Evolutionary conservation across 2,888 invertebrate species (phyloP).

Genomic region (Ptilodon capucinus): DNA sequence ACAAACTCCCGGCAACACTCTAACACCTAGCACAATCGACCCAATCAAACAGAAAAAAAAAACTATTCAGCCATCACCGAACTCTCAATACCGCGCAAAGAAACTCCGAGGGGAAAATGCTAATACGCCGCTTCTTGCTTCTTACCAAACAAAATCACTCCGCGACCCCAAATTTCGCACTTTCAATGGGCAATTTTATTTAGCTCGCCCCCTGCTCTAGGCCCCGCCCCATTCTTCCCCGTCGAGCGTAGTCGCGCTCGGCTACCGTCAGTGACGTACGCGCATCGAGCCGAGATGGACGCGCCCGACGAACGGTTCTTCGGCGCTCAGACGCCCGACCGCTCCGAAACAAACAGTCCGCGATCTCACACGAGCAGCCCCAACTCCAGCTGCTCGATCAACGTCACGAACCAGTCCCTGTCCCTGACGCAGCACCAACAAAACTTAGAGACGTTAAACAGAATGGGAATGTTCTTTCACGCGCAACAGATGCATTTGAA

Average conservation of each 20-base stretch:
- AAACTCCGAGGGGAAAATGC: conserved; percentile 73
- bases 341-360: conserved; percentile 71
- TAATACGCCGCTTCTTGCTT: conserved; percentile 73
- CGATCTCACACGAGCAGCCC: conserved; percentile 76
- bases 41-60: conserved; percentile 75
- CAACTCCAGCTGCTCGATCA: conserved; percentile 78
- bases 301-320: conserved; percentile 67
- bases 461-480: conserved; percentile 80
- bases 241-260: conserved; percentile 33
- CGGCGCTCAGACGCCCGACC: conserved; percentile 67
- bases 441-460: conserved; percentile 74
- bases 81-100: conserved; percentile 55
- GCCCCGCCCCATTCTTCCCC: conserved; percentile 55
- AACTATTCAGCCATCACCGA: conserved; percentile 59
- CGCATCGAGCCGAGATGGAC: conserved; percentile 64
- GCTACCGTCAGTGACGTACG: conserved; percentile 58
- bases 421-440: conserved; percentile 79
- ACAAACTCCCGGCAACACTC: conserved; percentile 49
- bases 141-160: conserved; percentile 79
- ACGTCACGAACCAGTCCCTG: conserved; percentile 79
- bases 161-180: conserved; percentile 80
- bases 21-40: conserved; percentile 74
- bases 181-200: conserved; percentile 75
- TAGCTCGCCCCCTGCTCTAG: conserved; percentile 64
- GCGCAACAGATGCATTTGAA: conserved; percentile 77